Evolutionary conservation across 2,113 vertebrate genomes (phyloP), one percentile per base, ranked within the genome.

Genomic region (Natator depressus): DNA sequence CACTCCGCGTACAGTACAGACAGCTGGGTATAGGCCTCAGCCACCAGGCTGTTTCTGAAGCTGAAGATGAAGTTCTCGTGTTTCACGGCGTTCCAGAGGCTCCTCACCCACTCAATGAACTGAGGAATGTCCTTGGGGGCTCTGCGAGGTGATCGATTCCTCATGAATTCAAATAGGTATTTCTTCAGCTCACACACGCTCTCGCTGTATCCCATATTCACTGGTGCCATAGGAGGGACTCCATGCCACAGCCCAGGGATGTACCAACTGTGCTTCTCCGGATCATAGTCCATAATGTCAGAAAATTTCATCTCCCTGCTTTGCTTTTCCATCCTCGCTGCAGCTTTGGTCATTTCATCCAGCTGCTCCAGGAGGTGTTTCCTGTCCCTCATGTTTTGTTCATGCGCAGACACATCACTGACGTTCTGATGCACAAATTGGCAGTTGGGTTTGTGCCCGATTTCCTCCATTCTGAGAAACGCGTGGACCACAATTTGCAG

Each of bases 401-500:
- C 97, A 87, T 98, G 90, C 4, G 98, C 98, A 49, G 98, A 97
- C 46, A 98, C 97, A 93, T 97, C 98, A 20, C 97, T 95, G 49
- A 98, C 97, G 29, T 98, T 98, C 94, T 98, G 98, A 80, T 98
- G 98, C 12, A 98, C 96, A 92, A 98, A 98, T 31, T 93, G 94
- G 93, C 98, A 98, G 85, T 85, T 97, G 0, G 97, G 96, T 80
- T 97, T 98, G 80, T 98, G 98, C 3, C 98, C 98, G 7, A 98
- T 95, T 85, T 96, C 11, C 97, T 93, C 97, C 82, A 97, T 93
- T 35, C 97, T 96, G 14, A 98, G 97, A 19, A 98, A 97, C 31
- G 98, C 98, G 91, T 97, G 98, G 49, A 97, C 96, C 19, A 96
- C 96, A 12, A 98, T 93, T 59, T 93, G 95, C 50, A 98, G 89